Evolutionary conservation across 2,888 invertebrate species (phyloP), one percentile per base, ranked within the genome.

Genomic region (Sussaba pulchella): DNA sequence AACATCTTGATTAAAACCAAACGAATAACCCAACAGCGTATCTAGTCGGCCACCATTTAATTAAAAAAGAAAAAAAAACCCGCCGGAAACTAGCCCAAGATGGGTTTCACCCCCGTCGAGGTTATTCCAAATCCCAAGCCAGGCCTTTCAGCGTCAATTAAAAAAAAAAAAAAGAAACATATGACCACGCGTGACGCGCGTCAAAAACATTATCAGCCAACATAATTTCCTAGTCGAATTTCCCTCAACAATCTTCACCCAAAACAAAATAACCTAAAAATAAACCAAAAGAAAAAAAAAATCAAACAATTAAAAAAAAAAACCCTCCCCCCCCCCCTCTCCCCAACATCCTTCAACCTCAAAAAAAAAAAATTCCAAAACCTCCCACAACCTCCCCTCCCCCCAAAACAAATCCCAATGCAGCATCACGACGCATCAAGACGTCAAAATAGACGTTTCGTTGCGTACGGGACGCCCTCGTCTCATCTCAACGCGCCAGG

Each of bases 111-210:
- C 5, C 36, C 17, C n/a, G 21, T 14, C 41, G 31, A 36, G 31
- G 41, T 24, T 52, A 36, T 52, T 39, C 39, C 24, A 14, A 64
- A 45, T 26, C n/a, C n/a, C 47, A 10, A 39, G 39, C 1, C n/a
- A 21, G 4, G 86, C 85, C 86, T 85, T 85, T 86, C 87, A 78
- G 84, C 83, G 83, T 87, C 87, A 87, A 89, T 89, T 89, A n/a
- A n/a, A n/a, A n/a, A 85, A 89, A 87, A 67, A 66, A 41, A 41
- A 88, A 87, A 85, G 82, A 84, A 85, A 87, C 82, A 87, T 84
- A 79, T 72, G 84, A 85, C 84, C 85, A n/a, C 6, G 39, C 19
- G 47, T 72, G 77, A 77, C 79, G 82, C 83, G 67, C 78, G 78
- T 66, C 39, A 77, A 57, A 86, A 67, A 19, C 21, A 52, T 61